Percentiles rank a stretch among this genome's conserved stretches.
Conservation (phyloP, 2,797 vertebrate genomes). For the Petrocephalus sullivani region DNA sequence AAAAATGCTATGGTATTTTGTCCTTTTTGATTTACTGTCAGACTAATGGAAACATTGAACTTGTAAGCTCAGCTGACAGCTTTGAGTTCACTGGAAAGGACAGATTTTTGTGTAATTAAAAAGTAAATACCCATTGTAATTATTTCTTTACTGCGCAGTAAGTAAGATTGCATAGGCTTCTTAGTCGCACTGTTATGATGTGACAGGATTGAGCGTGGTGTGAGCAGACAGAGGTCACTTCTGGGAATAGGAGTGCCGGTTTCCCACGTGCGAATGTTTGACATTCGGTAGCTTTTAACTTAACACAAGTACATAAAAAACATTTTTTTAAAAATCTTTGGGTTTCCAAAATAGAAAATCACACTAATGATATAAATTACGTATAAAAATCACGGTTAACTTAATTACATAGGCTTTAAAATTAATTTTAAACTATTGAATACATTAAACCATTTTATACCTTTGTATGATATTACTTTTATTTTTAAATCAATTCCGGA, state of each 20-base stretch:
- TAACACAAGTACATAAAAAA: slow-evolving; percentile 50
- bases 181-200: not conserved
- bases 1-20: not conserved
- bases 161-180: slow-evolving; percentile 1
- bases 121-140: not conserved
- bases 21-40: not conserved
- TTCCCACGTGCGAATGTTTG: slow-evolving; percentile 7
- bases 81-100: not conserved
- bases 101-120: not conserved
- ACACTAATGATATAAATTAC: slow-evolving; percentile 63
- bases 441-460: slow-evolving; percentile 77
- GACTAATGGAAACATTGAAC: not conserved
- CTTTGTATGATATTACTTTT: slow-evolving; percentile 64
- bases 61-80: not conserved
- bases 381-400: slow-evolving; percentile 60
- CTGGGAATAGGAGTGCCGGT: slow-evolving; percentile 43
- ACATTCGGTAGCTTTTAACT: slow-evolving; percentile 12
- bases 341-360: slow-evolving; percentile 48
- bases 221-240: slow-evolving; percentile 34
- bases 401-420: slow-evolving; percentile 71
- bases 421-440: slow-evolving; percentile 72
- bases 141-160: not conserved
- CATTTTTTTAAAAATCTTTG: slow-evolving; percentile 50
- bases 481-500: slow-evolving; percentile 58
- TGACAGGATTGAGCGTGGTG: not conserved